These are phyloP conservation scores for Neolamprologus kungweensis DNA, from an alignment of 2,113 vertebrate species.

Conservation along the genomic window DNA sequence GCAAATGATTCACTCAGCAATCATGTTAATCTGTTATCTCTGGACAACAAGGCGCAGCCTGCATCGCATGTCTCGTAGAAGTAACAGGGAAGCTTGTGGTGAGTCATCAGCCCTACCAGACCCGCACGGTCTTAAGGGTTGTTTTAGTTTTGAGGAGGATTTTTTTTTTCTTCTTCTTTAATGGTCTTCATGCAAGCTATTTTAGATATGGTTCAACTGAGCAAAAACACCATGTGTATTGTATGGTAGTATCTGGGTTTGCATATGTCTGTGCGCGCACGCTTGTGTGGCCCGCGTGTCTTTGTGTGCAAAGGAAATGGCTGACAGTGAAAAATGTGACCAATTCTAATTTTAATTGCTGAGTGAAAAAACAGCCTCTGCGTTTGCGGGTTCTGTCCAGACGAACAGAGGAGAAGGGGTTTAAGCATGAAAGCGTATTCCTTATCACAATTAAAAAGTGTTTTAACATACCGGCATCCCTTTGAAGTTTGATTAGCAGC, in stretches of 20 bases:
- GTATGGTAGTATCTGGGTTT: neutral
- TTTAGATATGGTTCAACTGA: neutral
- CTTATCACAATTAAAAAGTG: conserved; percentile 65
- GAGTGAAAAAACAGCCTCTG: conserved; percentile 33
- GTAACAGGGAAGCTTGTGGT: conserved; percentile 26
- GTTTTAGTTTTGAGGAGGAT: neutral
- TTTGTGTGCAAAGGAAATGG: conserved; percentile 50
- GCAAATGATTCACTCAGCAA: conserved; percentile 27
- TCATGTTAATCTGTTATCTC: conserved; percentile 26
- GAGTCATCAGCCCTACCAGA: conserved; percentile 33
- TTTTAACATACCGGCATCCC: conserved; percentile 58
- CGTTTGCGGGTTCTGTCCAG: conserved; percentile 55
- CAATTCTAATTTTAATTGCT: conserved; percentile 67
- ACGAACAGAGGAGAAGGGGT: conserved; percentile 39
- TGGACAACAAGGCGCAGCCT: conserved; percentile 19
- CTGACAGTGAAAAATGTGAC: conserved; percentile 68
- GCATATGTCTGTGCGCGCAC: neutral
- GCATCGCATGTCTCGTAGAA: conserved; percentile 30
- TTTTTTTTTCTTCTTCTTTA: neutral
- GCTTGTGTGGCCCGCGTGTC: conserved; percentile 24
- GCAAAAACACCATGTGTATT: neutral
- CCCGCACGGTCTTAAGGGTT: neutral
- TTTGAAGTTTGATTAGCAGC: conserved; percentile 68
- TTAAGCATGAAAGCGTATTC: conserved; percentile 61
- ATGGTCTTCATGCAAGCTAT: neutral